phyloP scores from a whole-genome alignment of 2,797 vertebrate genomes.

The Loris lydekkerianus region DNA sequence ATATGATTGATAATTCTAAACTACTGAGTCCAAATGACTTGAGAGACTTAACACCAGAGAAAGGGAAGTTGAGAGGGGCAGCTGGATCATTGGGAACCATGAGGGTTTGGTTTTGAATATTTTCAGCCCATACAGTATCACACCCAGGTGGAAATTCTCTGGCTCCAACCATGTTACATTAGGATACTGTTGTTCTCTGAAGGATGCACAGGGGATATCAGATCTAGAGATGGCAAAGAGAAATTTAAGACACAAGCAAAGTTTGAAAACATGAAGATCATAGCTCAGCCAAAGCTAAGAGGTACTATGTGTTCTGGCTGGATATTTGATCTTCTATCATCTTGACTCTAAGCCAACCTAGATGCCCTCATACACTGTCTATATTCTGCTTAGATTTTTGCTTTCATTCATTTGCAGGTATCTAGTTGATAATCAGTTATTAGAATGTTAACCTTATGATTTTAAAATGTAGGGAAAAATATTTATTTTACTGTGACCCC shows the following conservation, averaged over 20 bases:
- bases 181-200: neutral
- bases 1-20: neutral
- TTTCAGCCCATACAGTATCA: neutral
- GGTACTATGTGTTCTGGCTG: neutral
- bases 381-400: neutral
- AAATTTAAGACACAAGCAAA: neutral
- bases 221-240: neutral
- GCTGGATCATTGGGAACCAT: neutral
- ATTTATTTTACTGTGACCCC: neutral
- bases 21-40: neutral
- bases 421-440: neutral
- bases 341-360: neutral
- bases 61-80: neutral
- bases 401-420: neutral
- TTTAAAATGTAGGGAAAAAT: slow-evolving; percentile 4
- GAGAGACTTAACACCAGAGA: neutral
- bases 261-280: slow-evolving; percentile 1
- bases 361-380: neutral
- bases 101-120: neutral
- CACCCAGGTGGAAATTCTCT: neutral
- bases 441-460: neutral
- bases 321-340: neutral
- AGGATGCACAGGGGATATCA: neutral
- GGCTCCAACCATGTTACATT: neutral
- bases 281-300: neutral